These are phyloP conservation scores for Coreoperca whiteheadi DNA, from an alignment of 2,113 vertebrate genomes.

Conservation along the genomic window DNA sequence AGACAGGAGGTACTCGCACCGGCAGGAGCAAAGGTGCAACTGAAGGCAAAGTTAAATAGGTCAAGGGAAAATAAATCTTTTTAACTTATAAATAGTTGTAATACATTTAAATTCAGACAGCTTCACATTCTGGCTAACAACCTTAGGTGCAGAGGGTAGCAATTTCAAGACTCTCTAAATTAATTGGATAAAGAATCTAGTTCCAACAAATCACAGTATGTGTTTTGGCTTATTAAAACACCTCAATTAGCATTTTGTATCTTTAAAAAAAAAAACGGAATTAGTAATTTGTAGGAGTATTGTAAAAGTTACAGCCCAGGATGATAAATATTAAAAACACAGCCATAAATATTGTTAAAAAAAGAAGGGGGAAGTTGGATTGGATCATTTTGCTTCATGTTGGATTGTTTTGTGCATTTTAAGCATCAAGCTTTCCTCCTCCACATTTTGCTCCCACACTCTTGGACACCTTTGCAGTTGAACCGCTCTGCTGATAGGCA, in stretches of 20 bases:
- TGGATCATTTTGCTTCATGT: background rate
- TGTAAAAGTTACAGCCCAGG: slow-evolving; percentile 3
- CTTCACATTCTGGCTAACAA: slow-evolving; percentile 21
- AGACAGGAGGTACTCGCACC: slow-evolving; percentile 6
- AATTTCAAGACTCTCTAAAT: slow-evolving; percentile 27
- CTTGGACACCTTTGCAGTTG: slow-evolving; percentile 6
- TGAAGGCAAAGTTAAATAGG: slow-evolving; percentile 55
- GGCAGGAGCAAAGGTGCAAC: slow-evolving; percentile 36
- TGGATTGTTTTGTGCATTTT: slow-evolving; percentile 20
- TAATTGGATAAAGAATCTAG: slow-evolving; percentile 23
- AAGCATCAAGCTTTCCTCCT: slow-evolving; percentile 14
- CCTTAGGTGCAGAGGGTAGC: slow-evolving; percentile 7
- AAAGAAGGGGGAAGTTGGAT: background rate
- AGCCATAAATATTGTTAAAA: too few species aligned
- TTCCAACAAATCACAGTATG: slow-evolving; percentile 18
- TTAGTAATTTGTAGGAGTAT: background rate
- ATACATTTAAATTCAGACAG: slow-evolving; percentile 37
- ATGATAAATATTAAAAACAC: background rate
- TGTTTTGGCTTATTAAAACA: slow-evolving; percentile 29
- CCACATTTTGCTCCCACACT: slow-evolving; percentile 29
- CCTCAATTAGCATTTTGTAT: slow-evolving; percentile 7
- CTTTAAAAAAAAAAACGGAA: background rate
- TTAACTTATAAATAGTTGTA: slow-evolving; percentile 43
- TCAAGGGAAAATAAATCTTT: slow-evolving; percentile 38
- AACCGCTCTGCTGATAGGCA: slow-evolving; percentile 26